phyloP scores from a whole-genome alignment of 2,113 vertebrate genomes.

The Panthera tigris region DNA sequence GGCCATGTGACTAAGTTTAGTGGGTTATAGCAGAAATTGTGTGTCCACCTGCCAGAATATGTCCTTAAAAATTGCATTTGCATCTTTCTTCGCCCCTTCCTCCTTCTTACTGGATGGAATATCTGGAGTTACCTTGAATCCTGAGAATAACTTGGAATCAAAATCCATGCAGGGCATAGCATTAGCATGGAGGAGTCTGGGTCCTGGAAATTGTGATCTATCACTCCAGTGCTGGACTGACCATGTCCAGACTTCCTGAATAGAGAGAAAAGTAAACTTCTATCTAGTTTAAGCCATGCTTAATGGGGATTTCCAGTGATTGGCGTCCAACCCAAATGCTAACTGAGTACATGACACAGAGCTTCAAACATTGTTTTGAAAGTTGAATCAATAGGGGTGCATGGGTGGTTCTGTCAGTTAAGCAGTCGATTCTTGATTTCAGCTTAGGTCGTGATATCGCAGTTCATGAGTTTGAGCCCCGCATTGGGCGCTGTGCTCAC shows the following conservation, averaged over 20 bases:
- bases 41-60: neutral
- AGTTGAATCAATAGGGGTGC: neutral
- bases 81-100: neutral
- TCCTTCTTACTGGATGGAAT: neutral
- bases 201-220: neutral
- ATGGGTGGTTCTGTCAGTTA: too few relatives aligned
- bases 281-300: neutral
- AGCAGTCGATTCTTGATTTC: too few relatives aligned
- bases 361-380: neutral
- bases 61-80: neutral
- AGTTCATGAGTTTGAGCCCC: too few relatives aligned
- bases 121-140: neutral
- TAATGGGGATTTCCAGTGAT: neutral
- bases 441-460: too few relatives aligned
- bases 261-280: neutral
- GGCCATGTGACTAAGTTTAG: neutral
- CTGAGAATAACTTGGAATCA: neutral
- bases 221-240: neutral
- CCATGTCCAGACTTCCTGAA: neutral
- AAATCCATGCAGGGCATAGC: neutral
- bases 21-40: neutral
- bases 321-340: neutral
- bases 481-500: too few relatives aligned
- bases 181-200: too few relatives aligned
- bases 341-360: neutral